Conservation (phyloP, 1,140 invertebrate genomes). For the Ceratoteleas bidentatus region DNA sequence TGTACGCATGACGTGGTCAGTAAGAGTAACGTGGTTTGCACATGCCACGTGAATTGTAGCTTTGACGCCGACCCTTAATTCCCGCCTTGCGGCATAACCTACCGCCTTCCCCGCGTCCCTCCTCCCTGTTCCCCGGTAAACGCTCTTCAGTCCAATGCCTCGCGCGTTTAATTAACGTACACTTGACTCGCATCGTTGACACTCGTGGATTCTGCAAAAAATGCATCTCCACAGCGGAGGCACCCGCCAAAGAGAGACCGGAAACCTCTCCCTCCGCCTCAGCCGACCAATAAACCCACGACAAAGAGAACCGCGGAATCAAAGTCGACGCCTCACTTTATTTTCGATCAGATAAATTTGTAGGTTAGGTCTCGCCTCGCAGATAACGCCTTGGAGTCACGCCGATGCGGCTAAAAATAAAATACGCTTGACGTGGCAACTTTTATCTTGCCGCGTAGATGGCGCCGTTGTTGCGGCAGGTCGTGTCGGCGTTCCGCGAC, state of each 20-base stretch:
- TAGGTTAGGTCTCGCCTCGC: conserved; percentile 20
- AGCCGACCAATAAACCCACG: conserved; percentile 22
- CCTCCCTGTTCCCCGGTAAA: conserved; percentile 24
- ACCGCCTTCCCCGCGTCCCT: background rate
- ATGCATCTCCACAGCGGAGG: conserved; percentile 1
- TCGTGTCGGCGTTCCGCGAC: no score
- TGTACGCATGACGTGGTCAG: conserved; percentile 66
- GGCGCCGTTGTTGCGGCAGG: background rate
- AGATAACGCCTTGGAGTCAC: conserved; percentile 38
- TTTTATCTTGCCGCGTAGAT: conserved; percentile 27
- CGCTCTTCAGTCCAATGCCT: conserved; percentile 42
- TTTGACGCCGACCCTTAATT: conserved; percentile 72
- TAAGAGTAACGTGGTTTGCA: conserved; percentile 72
- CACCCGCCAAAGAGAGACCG: background rate
- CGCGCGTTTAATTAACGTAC: conserved; percentile 65
- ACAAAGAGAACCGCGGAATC: conserved; percentile 33
- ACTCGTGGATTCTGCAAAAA: conserved; percentile 48
- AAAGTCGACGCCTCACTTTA: conserved; percentile 32
- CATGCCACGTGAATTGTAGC: conserved; percentile 73
- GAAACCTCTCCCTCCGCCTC: conserved; percentile 4
- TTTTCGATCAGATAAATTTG: conserved; percentile 51
- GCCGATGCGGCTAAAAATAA: conserved; percentile 45
- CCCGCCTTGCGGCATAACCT: conserved; percentile 24
- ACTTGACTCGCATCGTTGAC: conserved; percentile 61
- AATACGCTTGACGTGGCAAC: conserved; percentile 1